Percentiles rank a stretch among this genome's conserved stretches.
These are phyloP conservation scores for Eublepharis macularius DNA, from an alignment of 2,113 vertebrate genomes.

Conservation along the genomic window DNA sequence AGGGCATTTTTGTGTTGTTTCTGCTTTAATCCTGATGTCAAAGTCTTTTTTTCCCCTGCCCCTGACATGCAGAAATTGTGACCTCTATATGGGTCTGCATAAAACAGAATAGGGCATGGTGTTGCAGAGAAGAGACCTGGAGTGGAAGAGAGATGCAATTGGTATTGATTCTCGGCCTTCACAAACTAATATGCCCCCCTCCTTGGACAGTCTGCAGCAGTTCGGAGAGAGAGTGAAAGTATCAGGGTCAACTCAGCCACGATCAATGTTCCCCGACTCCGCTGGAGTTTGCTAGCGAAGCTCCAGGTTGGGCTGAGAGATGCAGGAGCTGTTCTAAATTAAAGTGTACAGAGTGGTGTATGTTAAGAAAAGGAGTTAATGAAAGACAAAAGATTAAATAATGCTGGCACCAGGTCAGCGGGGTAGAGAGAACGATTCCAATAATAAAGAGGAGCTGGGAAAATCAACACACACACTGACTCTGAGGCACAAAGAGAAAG, in stretches of 20 bases:
- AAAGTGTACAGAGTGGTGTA: accelerated
- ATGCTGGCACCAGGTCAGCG: accelerated
- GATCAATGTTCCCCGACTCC: accelerated
- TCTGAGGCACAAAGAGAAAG: not conserved
- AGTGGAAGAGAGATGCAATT: not conserved
- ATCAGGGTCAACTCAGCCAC: not conserved
- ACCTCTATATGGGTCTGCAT: accelerated
- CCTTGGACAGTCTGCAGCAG: not conserved
- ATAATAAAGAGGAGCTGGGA: not conserved
- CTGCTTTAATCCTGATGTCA: not conserved
- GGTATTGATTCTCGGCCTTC: slow-evolving; percentile 41
- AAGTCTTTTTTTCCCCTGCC: not conserved
- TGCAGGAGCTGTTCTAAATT: accelerated
- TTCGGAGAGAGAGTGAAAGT: not conserved
- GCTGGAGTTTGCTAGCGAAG: not conserved
- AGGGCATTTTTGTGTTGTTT: not conserved
- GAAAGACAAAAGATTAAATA: not conserved
- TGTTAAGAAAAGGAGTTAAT: not conserved
- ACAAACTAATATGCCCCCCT: not conserved
- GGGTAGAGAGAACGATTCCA: not conserved
- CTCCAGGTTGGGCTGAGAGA: not conserved
- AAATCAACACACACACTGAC: not conserved
- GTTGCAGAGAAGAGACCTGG: not conserved
- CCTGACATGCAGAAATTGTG: accelerated
- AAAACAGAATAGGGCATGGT: not conserved